phyloP scores from a whole-genome alignment of 2,888 invertebrate genomes.

The Oscheius sp. region DNA sequence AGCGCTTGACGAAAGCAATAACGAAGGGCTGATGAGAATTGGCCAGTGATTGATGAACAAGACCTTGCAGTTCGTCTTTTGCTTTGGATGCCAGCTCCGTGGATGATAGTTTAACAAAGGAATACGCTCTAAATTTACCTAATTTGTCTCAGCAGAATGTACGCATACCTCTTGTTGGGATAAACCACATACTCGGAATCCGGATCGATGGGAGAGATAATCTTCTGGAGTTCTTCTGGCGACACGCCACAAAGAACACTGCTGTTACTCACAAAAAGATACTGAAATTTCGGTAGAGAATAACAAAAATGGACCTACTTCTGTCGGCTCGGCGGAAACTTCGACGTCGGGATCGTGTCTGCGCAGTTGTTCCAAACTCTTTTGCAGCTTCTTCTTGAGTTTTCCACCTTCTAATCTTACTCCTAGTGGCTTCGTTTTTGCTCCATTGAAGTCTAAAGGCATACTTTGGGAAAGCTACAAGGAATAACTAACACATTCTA shows the following conservation, averaged over 20 bases:
- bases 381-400: conserved; percentile 51
- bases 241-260: conserved; percentile 63
- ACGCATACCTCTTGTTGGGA: conserved; percentile 54
- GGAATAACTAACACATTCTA: not conserved
- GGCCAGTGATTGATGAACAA: conserved; percentile 42
- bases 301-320: conserved; percentile 36
- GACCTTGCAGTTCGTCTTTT: conserved; percentile 51
- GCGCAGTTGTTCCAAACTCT: conserved; percentile 54
- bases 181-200: conserved; percentile 54
- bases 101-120: conserved; percentile 57
- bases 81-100: conserved; percentile 46
- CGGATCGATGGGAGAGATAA: conserved; percentile 52
- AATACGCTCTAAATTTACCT: conserved; percentile 48
- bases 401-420: conserved; percentile 50
- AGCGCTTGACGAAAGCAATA: conserved; percentile 51
- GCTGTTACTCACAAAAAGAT: conserved; percentile 61
- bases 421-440: conserved; percentile 51
- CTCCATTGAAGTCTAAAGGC: conserved; percentile 54
- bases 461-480: not conserved
- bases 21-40: conserved; percentile 60
- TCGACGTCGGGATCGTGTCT: conserved; percentile 57
- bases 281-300: conserved; percentile 43
- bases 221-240: conserved; percentile 58
- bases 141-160: not conserved
- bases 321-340: conserved; percentile 52